Evolutionary conservation across 2,888 invertebrate genomes (phyloP).

Genomic region (Dynastes maya): DNA sequence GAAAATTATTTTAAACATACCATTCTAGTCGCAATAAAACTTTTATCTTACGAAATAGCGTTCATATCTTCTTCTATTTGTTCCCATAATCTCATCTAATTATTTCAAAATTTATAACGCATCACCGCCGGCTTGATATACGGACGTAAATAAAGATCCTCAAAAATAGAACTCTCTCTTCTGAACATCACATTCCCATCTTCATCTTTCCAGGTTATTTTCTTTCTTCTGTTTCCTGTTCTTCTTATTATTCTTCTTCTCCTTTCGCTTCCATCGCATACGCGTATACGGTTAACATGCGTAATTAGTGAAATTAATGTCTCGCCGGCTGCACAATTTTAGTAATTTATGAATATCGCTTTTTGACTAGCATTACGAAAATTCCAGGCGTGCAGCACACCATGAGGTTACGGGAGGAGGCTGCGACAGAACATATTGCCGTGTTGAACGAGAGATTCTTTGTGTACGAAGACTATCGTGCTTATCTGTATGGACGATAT

Average conservation of each 20-base stretch:
- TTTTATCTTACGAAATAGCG: too few relatives aligned
- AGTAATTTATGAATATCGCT: conserved; percentile 44
- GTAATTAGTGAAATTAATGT: conserved; percentile 53
- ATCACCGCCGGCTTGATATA: conserved; percentile 8
- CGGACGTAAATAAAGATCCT: neutral
- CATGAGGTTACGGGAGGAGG: conserved; percentile 18
- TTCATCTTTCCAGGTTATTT: neutral
- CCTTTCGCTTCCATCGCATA: neutral
- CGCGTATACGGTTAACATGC: conserved; percentile 34
- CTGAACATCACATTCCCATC: conserved; percentile 10
- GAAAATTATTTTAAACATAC: too few relatives aligned
- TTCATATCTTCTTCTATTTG: neutral
- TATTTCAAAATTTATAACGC: conserved; percentile 24
- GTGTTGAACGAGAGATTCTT: conserved; percentile 7
- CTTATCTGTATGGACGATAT: neutral
- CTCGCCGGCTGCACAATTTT: conserved; percentile 48
- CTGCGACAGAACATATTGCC: conserved; percentile 11
- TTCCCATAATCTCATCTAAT: conserved; percentile 6
- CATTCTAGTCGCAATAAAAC: too few relatives aligned
- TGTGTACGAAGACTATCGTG: neutral
- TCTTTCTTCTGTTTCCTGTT: conserved; percentile 12
- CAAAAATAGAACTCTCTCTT: neutral
- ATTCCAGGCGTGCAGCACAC: conserved; percentile 22
- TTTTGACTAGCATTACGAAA: conserved; percentile 41
- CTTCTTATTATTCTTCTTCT: conserved; percentile 3